Base-by-base conservation (phyloP, 2,113 vertebrate genomes). In the Muntiacus reevesi region DNA sequence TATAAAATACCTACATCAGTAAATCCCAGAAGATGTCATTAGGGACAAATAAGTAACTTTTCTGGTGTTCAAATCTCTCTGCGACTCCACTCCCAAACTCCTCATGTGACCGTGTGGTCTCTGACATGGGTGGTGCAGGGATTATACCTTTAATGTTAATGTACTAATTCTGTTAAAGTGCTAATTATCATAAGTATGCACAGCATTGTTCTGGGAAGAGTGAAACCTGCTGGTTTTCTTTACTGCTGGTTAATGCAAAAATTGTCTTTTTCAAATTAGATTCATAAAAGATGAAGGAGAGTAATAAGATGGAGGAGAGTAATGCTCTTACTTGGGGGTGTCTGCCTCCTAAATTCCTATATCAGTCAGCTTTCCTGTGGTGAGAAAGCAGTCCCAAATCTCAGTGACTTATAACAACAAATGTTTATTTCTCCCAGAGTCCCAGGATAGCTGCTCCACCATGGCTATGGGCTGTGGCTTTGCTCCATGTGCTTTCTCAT, bases 11-110 rank as follows among this genome's bases (percentile, higher is more conserved):
- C 54, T 47, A 60, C 0, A 0, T 87, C 52, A 76, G 12, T 90
- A 95, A 98, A 90, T 94, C 76, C 93, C 45, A 88, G 57, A 83
- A 95, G 40, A 47, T 79, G 47, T 90, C 76, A 71, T 50, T 55
- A 92, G 43, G 28, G 52, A 92, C 36, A 64, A 90, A 36, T 82
- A 89, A 96, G 43, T 36, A 45, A 89, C 12, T 87, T 95, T 71
- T 62, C 8, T 88, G 33, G 60, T 30, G 19, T 60, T 76, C 55
- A 89, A 47, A 76, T 64, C 33, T 28, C n/a, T 92, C 47, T 87
- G 47, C 81, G 64, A 96, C 57, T 76, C 91, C 57, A 91, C 54
- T 82, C n/a, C 5, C 1, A 88, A 25, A 10, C 45, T 33, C 67
- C 87, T 96, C 83, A 45, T 16, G 1, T n/a, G 28, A 81, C n/a